These are phyloP conservation scores for Indri indri DNA, from an alignment of 2,113 vertebrate species.

Conservation along the genomic window DNA sequence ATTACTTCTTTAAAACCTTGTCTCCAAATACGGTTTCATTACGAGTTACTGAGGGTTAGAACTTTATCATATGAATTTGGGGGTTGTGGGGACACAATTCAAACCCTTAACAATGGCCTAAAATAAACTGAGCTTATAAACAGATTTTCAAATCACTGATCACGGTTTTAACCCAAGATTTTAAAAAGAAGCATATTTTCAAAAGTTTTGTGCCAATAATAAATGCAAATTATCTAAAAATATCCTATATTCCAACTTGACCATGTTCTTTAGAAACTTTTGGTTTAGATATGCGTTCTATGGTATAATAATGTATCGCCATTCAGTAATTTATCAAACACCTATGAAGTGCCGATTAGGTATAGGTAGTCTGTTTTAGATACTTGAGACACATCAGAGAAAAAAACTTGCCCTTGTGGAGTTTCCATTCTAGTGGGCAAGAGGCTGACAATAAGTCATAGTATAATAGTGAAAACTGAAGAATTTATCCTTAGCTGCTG, in stretches of 20 bases:
- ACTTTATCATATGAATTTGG: not conserved
- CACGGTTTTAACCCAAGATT: not conserved
- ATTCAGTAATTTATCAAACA: not conserved
- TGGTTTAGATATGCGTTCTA: not conserved
- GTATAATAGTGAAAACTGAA: not conserved
- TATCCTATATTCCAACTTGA: not conserved
- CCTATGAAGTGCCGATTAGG: not conserved
- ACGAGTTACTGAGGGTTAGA: not conserved
- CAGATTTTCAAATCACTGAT: not conserved
- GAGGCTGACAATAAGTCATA: not conserved
- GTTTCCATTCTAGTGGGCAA: not conserved
- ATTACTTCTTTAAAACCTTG: not conserved
- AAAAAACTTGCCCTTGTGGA: not conserved
- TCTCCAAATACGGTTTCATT: not conserved
- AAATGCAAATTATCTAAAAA: not conserved
- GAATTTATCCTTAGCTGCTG: not conserved
- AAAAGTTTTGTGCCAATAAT: not conserved
- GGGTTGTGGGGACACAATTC: not conserved
- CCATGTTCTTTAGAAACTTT: slow-evolving; percentile 2
- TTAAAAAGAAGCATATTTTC: not conserved
- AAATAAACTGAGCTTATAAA: not conserved
- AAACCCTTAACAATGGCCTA: not conserved
- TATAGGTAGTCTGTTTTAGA: not conserved
- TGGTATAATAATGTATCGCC: not conserved
- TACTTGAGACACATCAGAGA: not conserved